Evolutionary conservation across 2,888 invertebrate species (phyloP).

Genomic region (Tillus elongatus): DNA sequence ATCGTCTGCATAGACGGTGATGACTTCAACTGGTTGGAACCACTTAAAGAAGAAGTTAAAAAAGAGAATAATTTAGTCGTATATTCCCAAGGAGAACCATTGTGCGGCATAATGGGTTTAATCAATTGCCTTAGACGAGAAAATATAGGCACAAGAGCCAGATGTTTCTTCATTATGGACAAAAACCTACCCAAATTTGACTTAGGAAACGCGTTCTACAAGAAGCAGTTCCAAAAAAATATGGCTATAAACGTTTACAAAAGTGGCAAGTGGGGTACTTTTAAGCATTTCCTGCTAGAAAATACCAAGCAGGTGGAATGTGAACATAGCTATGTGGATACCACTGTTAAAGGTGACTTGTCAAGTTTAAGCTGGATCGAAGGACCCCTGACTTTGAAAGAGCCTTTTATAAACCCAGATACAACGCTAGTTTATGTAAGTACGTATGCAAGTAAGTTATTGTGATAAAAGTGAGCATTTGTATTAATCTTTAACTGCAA

Average conservation of each 20-base stretch:
- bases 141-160: slow-evolving; percentile 34
- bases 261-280: slow-evolving; percentile 52
- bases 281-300: slow-evolving; percentile 63
- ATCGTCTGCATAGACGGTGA: slow-evolving; percentile 41
- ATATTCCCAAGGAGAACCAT: slow-evolving; percentile 51
- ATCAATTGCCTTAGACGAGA: slow-evolving; percentile 60
- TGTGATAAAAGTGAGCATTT: no score
- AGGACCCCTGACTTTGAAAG: slow-evolving; percentile 48
- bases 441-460: no score
- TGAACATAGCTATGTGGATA: slow-evolving; percentile 69
- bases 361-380: slow-evolving; percentile 77
- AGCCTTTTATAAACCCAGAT: slow-evolving; percentile 7
- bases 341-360: slow-evolving; percentile 72
- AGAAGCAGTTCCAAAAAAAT: slow-evolving; percentile 57
- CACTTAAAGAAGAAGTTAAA: slow-evolving; percentile 34
- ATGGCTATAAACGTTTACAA: slow-evolving; percentile 69
- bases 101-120: slow-evolving; percentile 65
- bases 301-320: slow-evolving; percentile 41
- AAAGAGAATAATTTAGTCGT: slow-evolving; percentile 52
- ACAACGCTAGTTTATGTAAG: slow-evolving; percentile 12
- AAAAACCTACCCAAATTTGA: slow-evolving; percentile 55
- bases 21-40: slow-evolving; percentile 47
- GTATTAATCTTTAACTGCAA: no score
- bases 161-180: slow-evolving; percentile 51
- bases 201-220: slow-evolving; percentile 53